A percentile compares a stretch with the other conserved stretches of the same genome.
These are phyloP conservation scores for Erythrolamprus reginae DNA, from an alignment of 2,113 vertebrate species.

Conservation along the genomic window DNA sequence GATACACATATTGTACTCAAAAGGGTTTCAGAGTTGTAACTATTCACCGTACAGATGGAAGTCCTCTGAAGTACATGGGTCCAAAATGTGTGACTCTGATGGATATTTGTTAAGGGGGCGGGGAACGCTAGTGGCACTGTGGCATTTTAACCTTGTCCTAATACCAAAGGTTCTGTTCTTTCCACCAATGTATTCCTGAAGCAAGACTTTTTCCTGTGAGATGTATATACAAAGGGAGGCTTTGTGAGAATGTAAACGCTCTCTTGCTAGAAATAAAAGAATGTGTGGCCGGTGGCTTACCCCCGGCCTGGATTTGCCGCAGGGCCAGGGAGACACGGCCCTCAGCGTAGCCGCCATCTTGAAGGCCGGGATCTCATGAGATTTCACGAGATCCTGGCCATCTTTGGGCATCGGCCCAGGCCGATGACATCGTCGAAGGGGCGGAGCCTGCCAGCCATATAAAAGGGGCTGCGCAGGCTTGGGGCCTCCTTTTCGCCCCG, in stretches of 20 bases:
- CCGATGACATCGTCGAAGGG: too few species aligned
- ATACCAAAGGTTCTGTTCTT: not conserved
- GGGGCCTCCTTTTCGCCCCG: too few species aligned
- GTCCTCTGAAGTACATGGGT: not conserved
- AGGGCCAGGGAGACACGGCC: too few species aligned
- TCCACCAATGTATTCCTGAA: not conserved
- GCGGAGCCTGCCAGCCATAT: too few species aligned
- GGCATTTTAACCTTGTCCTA: not conserved
- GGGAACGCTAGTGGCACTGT: not conserved
- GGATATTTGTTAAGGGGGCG: not conserved
- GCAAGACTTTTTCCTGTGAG: not conserved
- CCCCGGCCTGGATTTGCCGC: too few species aligned
- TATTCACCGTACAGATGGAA: slow-evolving; percentile 22
- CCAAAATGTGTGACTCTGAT: not conserved
- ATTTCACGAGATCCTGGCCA: too few species aligned
- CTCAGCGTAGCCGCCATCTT: too few species aligned
- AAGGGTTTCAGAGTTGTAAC: slow-evolving; percentile 39
- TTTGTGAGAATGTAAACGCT: not conserved
- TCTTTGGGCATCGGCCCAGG: too few species aligned
- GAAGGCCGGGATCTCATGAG: too few species aligned
- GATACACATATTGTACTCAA: slow-evolving; percentile 18
- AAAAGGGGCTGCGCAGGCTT: too few species aligned
- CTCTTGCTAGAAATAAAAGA: not conserved
- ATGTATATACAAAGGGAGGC: not conserved
- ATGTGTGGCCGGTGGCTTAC: too few species aligned